Evolutionary conservation across 2,113 vertebrate species (phyloP).

Genomic region (Redunca redunca): DNA sequence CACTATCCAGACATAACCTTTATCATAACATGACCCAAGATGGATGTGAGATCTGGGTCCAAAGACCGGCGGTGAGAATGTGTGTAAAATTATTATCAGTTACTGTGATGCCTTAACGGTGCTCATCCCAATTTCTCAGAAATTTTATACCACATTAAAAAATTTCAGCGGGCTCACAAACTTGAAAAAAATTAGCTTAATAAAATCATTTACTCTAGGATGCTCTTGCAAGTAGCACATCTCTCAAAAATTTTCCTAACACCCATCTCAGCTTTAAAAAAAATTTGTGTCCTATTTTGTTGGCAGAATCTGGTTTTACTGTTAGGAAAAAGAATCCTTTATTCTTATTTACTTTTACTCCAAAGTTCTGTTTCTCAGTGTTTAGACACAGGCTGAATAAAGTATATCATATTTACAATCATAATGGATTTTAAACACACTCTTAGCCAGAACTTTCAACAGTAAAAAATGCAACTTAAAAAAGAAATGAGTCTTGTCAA

Average conservation of each 20-base stretch:
- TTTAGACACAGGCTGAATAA: slow-evolving; percentile 36
- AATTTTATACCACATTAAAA: not conserved
- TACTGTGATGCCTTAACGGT: not conserved
- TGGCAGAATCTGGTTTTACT: not conserved
- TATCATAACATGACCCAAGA: slow-evolving; percentile 36
- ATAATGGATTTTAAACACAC: slow-evolving; percentile 32
- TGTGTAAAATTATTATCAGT: not conserved
- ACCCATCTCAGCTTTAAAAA: not conserved
- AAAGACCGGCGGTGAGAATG: not conserved
- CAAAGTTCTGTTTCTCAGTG: slow-evolving; percentile 31
- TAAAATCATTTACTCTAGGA: not conserved
- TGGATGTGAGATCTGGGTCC: not conserved
- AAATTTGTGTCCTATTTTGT: not conserved
- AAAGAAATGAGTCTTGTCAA: not conserved
- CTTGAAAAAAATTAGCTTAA: not conserved
- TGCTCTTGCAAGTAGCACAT: not conserved
- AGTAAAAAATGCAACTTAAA: slow-evolving; percentile 5
- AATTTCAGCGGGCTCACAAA: not conserved
- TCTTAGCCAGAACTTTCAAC: slow-evolving; percentile 21
- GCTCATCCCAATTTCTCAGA: not conserved
- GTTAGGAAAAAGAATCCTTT: slow-evolving; percentile 1
- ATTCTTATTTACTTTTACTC: not conserved
- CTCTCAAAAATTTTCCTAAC: not conserved
- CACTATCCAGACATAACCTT: slow-evolving; percentile 16
- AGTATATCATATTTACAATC: slow-evolving; percentile 36